These are phyloP conservation scores for Monoplex corrugatus DNA, from an alignment of 2,888 invertebrate species.

Conservation along the genomic window DNA sequence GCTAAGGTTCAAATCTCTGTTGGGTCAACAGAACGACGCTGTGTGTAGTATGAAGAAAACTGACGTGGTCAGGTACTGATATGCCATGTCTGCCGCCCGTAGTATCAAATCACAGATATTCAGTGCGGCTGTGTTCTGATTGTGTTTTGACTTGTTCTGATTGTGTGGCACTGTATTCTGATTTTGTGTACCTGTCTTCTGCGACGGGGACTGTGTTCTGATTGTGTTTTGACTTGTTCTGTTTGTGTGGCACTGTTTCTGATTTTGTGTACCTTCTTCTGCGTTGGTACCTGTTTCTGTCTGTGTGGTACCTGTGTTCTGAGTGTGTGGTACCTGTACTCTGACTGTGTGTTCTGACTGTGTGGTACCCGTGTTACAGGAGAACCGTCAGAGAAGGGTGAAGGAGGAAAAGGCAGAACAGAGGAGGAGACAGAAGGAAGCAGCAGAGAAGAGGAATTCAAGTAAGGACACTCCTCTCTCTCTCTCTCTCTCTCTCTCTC, in stretches of 20 bases:
- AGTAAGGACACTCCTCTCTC: constrained; percentile 54
- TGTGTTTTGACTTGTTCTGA: background rate
- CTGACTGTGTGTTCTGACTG: no score
- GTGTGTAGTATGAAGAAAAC: no score
- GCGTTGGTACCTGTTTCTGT: background rate
- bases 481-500: background rate
- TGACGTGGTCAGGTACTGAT: no score
- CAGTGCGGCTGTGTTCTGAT: no score
- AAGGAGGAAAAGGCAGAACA: constrained; percentile 49
- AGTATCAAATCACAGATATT: no score
- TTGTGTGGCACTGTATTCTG: background rate
- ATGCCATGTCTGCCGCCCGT: no score
- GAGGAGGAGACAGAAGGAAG: constrained; percentile 89
- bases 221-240: background rate
- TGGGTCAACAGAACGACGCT: no score
- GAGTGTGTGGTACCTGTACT: no score
- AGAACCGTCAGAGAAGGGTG: constrained; percentile 49
- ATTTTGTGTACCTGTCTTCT: background rate
- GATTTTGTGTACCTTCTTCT: background rate
- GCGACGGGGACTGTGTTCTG: background rate
- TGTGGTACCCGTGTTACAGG: constrained; percentile 49
- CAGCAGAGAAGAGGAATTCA: constrained; percentile 77
- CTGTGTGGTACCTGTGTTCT: no score
- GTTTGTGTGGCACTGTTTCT: background rate
- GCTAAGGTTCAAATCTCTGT: no score